A percentile compares a stretch with the other conserved stretches of the same genome.
These are phyloP conservation scores for Drepana arcuata DNA, from an alignment of 1,140 invertebrate genomes.

Conservation along the genomic window DNA sequence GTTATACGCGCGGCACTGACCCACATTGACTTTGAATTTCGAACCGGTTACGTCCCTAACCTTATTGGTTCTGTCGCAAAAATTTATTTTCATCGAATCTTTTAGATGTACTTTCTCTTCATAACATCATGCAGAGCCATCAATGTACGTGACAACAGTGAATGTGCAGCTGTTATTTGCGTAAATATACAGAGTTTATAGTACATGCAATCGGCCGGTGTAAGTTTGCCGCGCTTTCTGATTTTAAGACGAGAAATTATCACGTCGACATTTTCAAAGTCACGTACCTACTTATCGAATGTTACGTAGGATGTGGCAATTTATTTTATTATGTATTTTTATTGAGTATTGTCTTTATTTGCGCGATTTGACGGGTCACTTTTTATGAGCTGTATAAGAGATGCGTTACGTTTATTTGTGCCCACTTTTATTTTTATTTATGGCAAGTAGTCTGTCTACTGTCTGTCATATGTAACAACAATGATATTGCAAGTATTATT, in stretches of 20 bases:
- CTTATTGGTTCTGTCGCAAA: conserved; percentile 30
- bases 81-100: conserved; percentile 26
- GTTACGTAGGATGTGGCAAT: conserved; percentile 59
- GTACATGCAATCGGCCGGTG: conserved; percentile 22
- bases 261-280: conserved; percentile 46
- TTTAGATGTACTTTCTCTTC: conserved; percentile 11
- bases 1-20: conserved; percentile 67
- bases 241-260: conserved; percentile 64
- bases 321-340: conserved; percentile 51
- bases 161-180: conserved; percentile 9
- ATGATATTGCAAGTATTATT: too few relatives aligned
- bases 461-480: too few relatives aligned
- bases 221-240: conserved; percentile 65
- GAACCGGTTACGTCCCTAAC: conserved; percentile 45
- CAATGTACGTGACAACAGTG: conserved; percentile 11
- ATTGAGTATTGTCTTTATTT: conserved; percentile 12
- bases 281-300: conserved; percentile 55
- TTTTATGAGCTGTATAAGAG: too few relatives aligned
- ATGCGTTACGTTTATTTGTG: too few relatives aligned
- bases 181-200: conserved; percentile 1
- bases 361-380: too few relatives aligned
- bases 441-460: too few relatives aligned
- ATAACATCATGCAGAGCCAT: neutral
- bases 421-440: too few relatives aligned
- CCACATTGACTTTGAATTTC: conserved; percentile 52